Base-by-base conservation (phyloP, 64 coral and sea anemone species). In the Dendronephthya gigantea region DNA sequence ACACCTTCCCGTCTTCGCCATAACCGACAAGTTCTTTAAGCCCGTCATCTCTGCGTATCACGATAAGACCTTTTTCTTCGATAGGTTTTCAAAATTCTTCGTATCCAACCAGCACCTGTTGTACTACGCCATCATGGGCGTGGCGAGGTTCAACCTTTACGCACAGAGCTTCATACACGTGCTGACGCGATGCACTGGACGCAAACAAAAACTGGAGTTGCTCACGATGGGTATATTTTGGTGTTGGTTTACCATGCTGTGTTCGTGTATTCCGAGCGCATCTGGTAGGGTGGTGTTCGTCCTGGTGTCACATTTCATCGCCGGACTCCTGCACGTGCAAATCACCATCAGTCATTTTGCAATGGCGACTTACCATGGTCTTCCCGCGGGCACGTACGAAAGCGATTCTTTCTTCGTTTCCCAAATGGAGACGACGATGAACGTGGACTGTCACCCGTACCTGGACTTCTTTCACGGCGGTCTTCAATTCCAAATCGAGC, bases 401-500 rank as follows among this genome's bases (percentile, higher is more conserved):
- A 79, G n/a, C 70, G 90, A 89, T 41, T 48, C 87, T 68, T 98
- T 93, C 69, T 81, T 93, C 36, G 58, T 85, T 37, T 91, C 91
- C 4, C 95, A 98, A 84, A 83, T 98, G 95, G 56, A 86, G 25
- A 92, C 92, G 7, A 93, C 92, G 19, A 91, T 98, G 92, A 91
- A 98, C 82, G 87, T 98, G 33, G 92, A 93, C 8, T 98, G 95
- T 38, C 68, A 81, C 41, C 92, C 95, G 0, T 87, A 37, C n/a
- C 79, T 98, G 36, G 95, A 98, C 87, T 92, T 93, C 33, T 85
- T 98, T 55, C 95, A 98, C 75, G 95, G 95, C 25, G 95, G 95
- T 12, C 58, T 98, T 56, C 95, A 98, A 19, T 98, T 98, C 47
- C 95, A 98, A 88, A 93, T 98, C 91, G 95, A 98, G 82, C 95